Percentiles rank a stretch among this genome's conserved stretches.
phyloP scores from a whole-genome alignment of 1,140 invertebrate genomes.

The Caenorhabditis tropicalis region DNA sequence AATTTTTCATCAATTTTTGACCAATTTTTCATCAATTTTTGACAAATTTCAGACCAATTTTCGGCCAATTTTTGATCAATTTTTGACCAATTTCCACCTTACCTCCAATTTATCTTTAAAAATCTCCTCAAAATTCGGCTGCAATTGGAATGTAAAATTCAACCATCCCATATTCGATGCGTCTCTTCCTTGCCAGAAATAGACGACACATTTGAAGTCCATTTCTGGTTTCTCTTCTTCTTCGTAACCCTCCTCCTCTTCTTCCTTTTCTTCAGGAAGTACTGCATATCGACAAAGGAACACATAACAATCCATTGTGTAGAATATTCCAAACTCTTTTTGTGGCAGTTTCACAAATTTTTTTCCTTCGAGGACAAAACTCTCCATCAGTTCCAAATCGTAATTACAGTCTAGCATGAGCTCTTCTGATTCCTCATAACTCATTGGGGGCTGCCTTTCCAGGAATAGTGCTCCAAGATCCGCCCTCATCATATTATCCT shows the following conservation, averaged over 20 bases:
- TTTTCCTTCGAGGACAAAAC: conserved; percentile 90
- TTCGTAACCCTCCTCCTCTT: background rate
- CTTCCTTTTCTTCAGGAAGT: conserved; percentile 59
- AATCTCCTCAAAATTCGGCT: conserved; percentile 94
- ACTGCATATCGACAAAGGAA: conserved; percentile 92
- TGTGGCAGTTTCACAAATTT: conserved; percentile 95
- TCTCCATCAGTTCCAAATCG: conserved; percentile 93
- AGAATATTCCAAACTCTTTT: conserved; percentile 90
- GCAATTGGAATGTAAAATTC: conserved; percentile 91
- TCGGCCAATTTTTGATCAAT: too few relatives aligned
- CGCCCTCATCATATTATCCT: conserved; percentile 78
- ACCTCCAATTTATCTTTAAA: conserved; percentile 90
- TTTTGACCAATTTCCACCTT: too few relatives aligned
- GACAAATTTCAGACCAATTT: too few relatives aligned
- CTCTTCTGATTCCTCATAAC: conserved; percentile 83
- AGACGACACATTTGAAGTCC: conserved; percentile 93
- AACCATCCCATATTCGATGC: conserved; percentile 99
- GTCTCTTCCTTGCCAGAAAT: conserved; percentile 96
- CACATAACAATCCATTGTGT: conserved; percentile 95
- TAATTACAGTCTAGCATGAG: conserved; percentile 92
- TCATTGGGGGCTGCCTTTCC: conserved; percentile 88
- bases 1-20: too few relatives aligned
- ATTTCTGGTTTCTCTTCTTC: conserved; percentile 78
- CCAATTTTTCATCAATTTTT: too few relatives aligned
- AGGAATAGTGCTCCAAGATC: conserved; percentile 94